Conservation (phyloP, 2,888 invertebrate genomes). For the Nymphalis urticae region DNA sequence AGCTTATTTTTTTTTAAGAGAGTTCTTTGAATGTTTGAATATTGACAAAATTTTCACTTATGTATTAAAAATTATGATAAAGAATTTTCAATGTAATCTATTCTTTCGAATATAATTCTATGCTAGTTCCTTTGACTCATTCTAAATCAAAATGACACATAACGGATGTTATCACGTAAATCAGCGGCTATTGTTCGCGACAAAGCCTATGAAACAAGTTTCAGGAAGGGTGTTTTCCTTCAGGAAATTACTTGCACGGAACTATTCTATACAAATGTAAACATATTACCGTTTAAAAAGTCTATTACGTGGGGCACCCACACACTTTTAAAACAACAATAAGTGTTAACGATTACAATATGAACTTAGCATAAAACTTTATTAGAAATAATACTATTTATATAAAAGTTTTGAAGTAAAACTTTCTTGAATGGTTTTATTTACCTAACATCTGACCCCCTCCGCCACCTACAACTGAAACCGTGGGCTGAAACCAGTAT, state of each 20-base stretch:
- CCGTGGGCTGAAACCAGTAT: too few species aligned
- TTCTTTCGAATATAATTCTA: neutral
- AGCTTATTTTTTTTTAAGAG: too few species aligned
- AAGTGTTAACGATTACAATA: too few species aligned
- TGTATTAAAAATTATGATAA: neutral
- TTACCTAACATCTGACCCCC: too few species aligned
- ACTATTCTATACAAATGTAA: constrained; percentile 38
- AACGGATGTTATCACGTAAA: constrained; percentile 50
- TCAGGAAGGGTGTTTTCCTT: constrained; percentile 64
- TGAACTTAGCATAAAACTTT: too few species aligned
- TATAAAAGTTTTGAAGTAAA: too few species aligned
- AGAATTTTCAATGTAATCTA: neutral
- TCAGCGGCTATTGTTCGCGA: constrained; percentile 71
- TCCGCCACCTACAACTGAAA: too few species aligned
- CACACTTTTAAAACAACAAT: neutral
- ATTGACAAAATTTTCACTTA: neutral
- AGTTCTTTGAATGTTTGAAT: too few species aligned
- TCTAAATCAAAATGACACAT: constrained; percentile 1
- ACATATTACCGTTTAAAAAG: neutral
- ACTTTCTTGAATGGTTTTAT: too few species aligned
- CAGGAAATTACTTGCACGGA: constrained; percentile 66
- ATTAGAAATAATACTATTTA: too few species aligned
- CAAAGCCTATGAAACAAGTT: constrained; percentile 71
- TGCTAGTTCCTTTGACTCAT: neutral
- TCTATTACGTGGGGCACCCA: neutral